Percentiles rank a stretch among this genome's conserved stretches.
Evolutionary conservation across 92 coral and sea anemone genomes (phyloP).

Genomic region (Porites evermanni): DNA sequence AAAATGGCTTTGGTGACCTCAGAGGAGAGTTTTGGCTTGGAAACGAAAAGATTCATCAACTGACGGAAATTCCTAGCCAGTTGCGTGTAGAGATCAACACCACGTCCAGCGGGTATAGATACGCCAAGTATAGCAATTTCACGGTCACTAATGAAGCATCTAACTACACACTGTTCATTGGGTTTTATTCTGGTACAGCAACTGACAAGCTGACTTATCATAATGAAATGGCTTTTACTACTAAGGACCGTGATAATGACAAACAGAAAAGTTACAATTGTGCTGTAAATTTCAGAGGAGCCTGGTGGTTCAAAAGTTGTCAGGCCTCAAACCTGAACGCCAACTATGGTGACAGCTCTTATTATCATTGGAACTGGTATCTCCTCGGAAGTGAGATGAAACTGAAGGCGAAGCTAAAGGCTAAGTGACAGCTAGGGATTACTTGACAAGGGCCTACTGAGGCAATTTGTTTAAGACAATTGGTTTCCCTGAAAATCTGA

Average conservation of each 20-base stretch:
- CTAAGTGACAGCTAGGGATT: too few species aligned
- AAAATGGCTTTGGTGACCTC: constrained; percentile 64
- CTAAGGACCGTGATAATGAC: background rate
- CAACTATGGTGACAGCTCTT: background rate
- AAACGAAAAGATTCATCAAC: constrained; percentile 68
- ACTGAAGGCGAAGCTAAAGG: background rate
- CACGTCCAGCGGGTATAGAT: constrained; percentile 30
- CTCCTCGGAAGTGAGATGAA: background rate
- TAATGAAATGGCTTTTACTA: constrained; percentile 4
- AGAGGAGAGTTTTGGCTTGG: constrained; percentile 79
- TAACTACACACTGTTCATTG: constrained; percentile 25
- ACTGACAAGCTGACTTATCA: background rate
- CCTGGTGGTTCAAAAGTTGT: background rate
- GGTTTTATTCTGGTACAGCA: too few species aligned
- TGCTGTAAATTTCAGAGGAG: background rate
- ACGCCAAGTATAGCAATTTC: constrained; percentile 42
- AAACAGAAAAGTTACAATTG: background rate
- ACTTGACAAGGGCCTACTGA: too few species aligned
- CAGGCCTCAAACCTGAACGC: background rate
- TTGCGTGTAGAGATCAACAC: constrained; percentile 58
- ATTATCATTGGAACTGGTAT: background rate
- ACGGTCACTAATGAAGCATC: constrained; percentile 53
- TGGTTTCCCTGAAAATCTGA: too few species aligned
- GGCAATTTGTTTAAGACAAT: too few species aligned
- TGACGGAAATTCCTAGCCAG: constrained; percentile 59